Percentiles rank a stretch among this genome's conserved stretches.
phyloP scores from a whole-genome alignment of 2,113 vertebrate species.

The Macaca mulatta region DNA sequence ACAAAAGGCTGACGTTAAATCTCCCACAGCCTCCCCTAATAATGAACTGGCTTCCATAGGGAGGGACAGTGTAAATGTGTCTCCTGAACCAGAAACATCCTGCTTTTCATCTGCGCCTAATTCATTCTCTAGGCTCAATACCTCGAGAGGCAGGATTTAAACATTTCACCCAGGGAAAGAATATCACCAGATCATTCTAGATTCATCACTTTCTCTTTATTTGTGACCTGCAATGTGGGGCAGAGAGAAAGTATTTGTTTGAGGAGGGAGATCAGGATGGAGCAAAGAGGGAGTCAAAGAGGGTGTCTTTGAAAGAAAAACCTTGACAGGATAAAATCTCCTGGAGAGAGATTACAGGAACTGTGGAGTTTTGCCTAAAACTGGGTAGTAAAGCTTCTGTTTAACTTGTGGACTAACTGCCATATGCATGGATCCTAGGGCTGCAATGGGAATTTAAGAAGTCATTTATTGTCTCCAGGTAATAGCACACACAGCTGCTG shows the following conservation, averaged over 20 bases:
- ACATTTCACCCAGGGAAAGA: background rate
- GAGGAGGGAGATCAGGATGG: background rate
- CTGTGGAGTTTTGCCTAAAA: background rate
- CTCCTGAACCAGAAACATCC: conserved; percentile 55
- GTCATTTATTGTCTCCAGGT: background rate
- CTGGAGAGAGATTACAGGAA: background rate
- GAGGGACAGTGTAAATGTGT: conserved; percentile 7
- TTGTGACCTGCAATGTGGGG: background rate
- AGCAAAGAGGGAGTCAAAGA: background rate
- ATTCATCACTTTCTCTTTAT: conserved; percentile 60
- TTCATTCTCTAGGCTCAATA: conserved; percentile 50
- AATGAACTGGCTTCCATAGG: conserved; percentile 48
- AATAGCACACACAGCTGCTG: background rate
- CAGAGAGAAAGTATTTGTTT: background rate
- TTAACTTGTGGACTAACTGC: background rate
- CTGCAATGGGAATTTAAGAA: background rate
- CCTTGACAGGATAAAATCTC: background rate
- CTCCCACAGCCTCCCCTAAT: background rate
- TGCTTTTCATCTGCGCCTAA: conserved; percentile 35
- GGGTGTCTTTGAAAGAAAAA: conserved; percentile 32
- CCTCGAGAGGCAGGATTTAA: background rate
- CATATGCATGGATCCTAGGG: background rate
- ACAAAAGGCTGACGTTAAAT: conserved; percentile 49
- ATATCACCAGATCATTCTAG: background rate
- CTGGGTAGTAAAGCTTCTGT: background rate